These are phyloP conservation scores for Virgularia gustaviana DNA, from an alignment of 92 coral and sea anemone species.

Conservation along the genomic window DNA sequence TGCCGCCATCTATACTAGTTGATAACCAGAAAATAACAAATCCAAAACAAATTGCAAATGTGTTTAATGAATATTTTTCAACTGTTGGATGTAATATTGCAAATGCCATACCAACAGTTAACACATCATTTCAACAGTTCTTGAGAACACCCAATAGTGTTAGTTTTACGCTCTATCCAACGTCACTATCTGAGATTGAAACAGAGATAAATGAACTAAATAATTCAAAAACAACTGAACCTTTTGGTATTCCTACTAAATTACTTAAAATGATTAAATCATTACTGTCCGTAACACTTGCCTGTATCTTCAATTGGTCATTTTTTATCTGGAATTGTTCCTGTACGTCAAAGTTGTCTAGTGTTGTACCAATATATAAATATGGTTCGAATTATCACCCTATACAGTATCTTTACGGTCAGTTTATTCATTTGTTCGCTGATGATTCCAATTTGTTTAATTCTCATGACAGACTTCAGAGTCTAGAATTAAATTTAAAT, in stretches of 20 bases:
- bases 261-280: constrained; percentile 33
- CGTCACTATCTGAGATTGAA: constrained; percentile 8
- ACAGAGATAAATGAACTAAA: constrained; percentile 21
- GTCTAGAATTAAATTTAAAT: too few species aligned
- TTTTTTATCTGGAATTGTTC: too few species aligned
- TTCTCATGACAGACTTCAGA: too few species aligned
- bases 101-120: too few species aligned
- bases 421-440: too few species aligned
- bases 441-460: too few species aligned
- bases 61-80: background rate
- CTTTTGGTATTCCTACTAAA: constrained; percentile 31
- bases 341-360: too few species aligned
- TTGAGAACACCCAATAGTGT: too few species aligned
- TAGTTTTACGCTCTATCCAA: constrained; percentile 25
- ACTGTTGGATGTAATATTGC: constrained; percentile 2
- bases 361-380: too few species aligned
- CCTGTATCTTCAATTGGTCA: background rate
- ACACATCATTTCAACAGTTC: too few species aligned
- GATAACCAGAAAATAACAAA: background rate
- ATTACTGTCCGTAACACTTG: background rate
- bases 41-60: constrained; percentile 8
- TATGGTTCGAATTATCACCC: too few species aligned
- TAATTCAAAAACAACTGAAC: constrained; percentile 27
- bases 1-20: background rate
- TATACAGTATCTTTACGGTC: too few species aligned